A percentile compares a stretch with the other conserved stretches of the same genome.
Conservation (phyloP, 2,888 invertebrate species). For the Drosophila tanythrix region DNA sequence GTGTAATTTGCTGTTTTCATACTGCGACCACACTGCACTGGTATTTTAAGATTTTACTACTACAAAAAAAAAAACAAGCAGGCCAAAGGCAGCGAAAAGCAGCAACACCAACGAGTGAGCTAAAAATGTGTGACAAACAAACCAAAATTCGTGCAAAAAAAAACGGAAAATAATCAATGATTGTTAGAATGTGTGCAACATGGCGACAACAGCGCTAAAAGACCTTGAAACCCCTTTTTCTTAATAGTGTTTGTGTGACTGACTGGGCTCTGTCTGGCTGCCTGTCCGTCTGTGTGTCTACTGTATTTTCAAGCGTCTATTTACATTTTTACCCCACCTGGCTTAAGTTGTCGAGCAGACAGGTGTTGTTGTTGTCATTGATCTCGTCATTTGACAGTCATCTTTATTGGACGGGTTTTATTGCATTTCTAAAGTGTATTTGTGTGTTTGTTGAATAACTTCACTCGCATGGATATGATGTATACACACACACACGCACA, state of each 20-base stretch:
- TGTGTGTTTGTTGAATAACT: slow-evolving; percentile 56
- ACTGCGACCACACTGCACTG: slow-evolving; percentile 43
- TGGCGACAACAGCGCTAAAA: slow-evolving; percentile 29
- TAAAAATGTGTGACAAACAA: slow-evolving; percentile 49
- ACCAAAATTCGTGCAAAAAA: slow-evolving; percentile 51
- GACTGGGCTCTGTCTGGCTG: neutral
- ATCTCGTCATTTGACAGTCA: slow-evolving; percentile 36
- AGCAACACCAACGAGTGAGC: slow-evolving; percentile 62
- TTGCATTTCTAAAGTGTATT: slow-evolving; percentile 29
- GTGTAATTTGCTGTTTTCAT: slow-evolving; percentile 16
- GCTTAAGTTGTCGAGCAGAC: slow-evolving; percentile 56
- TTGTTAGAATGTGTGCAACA: slow-evolving; percentile 34
- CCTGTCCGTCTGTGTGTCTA: slow-evolving; percentile 14
- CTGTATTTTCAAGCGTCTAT: slow-evolving; percentile 65
- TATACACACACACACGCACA: slow-evolving; percentile 4
- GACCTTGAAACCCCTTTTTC: slow-evolving; percentile 60
- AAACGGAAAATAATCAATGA: slow-evolving; percentile 62
- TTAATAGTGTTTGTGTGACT: slow-evolving; percentile 10
- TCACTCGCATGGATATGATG: slow-evolving; percentile 3
- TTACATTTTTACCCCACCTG: slow-evolving; percentile 75
- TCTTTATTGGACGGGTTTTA: slow-evolving; percentile 36
- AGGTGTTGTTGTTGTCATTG: slow-evolving; percentile 65
- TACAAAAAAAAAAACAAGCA: slow-evolving; percentile 48
- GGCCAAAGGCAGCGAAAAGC: slow-evolving; percentile 48
- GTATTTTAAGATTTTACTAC: slow-evolving; percentile 56